Base-by-base conservation (phyloP, 1,140 invertebrate species). In the Ctenoplectra terminalis region DNA sequence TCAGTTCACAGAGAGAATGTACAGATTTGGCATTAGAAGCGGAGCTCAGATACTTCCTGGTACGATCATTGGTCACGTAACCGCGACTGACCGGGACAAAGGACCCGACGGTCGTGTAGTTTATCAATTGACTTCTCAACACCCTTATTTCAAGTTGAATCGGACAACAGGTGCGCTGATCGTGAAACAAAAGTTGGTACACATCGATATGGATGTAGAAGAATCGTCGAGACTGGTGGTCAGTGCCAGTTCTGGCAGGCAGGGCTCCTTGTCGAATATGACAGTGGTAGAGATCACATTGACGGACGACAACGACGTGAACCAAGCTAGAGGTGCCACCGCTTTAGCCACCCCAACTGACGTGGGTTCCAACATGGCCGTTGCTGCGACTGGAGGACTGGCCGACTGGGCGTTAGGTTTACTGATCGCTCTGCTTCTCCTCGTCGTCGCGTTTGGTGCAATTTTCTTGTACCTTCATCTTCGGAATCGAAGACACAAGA, bases 121-220 rank as follows among this genome's bases (percentile, higher is more conserved):
- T 0, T 99, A 99, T 91, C 96, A 98, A 84, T 89, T 99, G 20
- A 96, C 96, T 15, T 96, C 96, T 0, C 96, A 97, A 66, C 96
- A 98, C 93, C 95, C 96, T 0, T 97, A 98, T 90, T 99, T 99
- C 91, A 97, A 97, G 93, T 96, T 99, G 23, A 99, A 99, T 91
- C 94, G 97, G 83, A 98, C 97, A 1, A 98, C 97, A 7, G 98
- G 99, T 2, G 96, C 97, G 0, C 95, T 99, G 37, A 95, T 97
- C 48, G 94, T 99, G 26, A 97, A 96, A 88, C 96, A 97, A 88
- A 97, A 97, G 90, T 93, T 98, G 15, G 91, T 84, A 9, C 95
- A 96, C 80, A 90, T 95, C 13, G 94, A 96, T 82, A 92, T 82
- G 7, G 95, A 95, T 77, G 91, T 95, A 13, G 95, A 96, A 85